Evolutionary conservation across 2,888 invertebrate genomes (phyloP).

Genomic region (Prionchulus punctatus): DNA sequence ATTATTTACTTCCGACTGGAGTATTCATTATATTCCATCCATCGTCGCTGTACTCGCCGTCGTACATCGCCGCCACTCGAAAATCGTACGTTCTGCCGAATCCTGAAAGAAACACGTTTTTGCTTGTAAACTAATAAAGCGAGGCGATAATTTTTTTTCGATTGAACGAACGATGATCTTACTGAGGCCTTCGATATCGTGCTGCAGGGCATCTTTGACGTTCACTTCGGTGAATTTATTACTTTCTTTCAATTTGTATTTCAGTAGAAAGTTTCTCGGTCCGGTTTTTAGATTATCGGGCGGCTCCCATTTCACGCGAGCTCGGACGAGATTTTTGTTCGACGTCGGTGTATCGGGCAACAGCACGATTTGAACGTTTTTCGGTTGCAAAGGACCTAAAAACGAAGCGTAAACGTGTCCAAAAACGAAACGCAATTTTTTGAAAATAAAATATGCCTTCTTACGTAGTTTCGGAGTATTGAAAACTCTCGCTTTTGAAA

Average conservation of each 20-base stretch:
- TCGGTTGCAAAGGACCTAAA: slow-evolving; percentile 39
- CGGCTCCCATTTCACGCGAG: slow-evolving; percentile 78
- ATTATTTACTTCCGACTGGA: slow-evolving; percentile 60
- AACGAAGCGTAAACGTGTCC: not conserved
- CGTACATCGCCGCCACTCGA: slow-evolving; percentile 82
- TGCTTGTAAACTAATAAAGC: no score
- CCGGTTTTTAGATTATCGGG: slow-evolving; percentile 77
- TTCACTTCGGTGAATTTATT: not conserved
- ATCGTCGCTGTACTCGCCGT: slow-evolving; percentile 84
- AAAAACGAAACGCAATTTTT: not conserved
- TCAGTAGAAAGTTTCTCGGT: slow-evolving; percentile 61
- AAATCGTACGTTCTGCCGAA: slow-evolving; percentile 57
- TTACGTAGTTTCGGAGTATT: slow-evolving; percentile 59
- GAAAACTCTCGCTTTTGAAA: slow-evolving; percentile 65
- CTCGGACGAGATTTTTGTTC: no score
- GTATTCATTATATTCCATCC: slow-evolving; percentile 74
- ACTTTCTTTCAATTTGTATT: slow-evolving; percentile 63
- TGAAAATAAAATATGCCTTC: slow-evolving; percentile 8
- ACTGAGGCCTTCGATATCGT: not conserved
- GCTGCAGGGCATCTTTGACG: not conserved
- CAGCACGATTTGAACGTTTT: slow-evolving; percentile 45
- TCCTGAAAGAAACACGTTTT: slow-evolving; percentile 20
- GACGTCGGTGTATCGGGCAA: no score
- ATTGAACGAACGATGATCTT: no score
- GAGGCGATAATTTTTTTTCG: no score